These are phyloP conservation scores for Pterocles burchelli DNA, from an alignment of 2,113 vertebrate genomes.

Conservation along the genomic window DNA sequence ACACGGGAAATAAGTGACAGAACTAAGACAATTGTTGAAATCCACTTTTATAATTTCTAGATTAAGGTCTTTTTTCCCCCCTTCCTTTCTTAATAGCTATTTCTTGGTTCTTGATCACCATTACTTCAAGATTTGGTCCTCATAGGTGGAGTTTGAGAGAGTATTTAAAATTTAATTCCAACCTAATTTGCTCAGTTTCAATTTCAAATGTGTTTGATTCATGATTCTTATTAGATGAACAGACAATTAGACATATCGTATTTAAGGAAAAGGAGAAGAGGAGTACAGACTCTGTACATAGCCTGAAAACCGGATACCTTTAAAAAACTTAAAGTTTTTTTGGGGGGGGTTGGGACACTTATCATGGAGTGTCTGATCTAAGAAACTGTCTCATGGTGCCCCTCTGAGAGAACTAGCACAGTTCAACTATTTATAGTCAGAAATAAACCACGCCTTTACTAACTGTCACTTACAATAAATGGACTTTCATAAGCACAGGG, in stretches of 20 bases:
- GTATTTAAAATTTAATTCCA: slow-evolving; percentile 56
- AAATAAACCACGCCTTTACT: slow-evolving; percentile 66
- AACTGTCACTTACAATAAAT: slow-evolving; percentile 67
- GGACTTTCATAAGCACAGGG: slow-evolving; percentile 52
- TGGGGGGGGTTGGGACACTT: not conserved
- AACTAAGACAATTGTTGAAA: not conserved
- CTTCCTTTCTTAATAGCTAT: not conserved
- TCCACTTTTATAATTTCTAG: not conserved
- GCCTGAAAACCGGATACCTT: not conserved
- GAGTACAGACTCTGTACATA: not conserved
- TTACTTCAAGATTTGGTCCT: not conserved
- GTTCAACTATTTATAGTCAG: slow-evolving; percentile 59
- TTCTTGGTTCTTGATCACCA: not conserved
- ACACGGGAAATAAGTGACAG: not conserved
- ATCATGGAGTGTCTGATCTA: not conserved
- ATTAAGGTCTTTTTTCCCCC: not conserved
- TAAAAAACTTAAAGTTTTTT: not conserved
- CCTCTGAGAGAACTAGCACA: slow-evolving; percentile 46
- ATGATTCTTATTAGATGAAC: not conserved
- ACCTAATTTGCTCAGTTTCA: slow-evolving; percentile 54
- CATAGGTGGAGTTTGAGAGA: not conserved
- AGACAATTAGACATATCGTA: not conserved
- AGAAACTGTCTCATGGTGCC: slow-evolving; percentile 25
- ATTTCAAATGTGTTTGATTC: slow-evolving; percentile 61
- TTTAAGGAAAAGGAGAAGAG: slow-evolving; percentile 17